Evolutionary conservation across 2,888 invertebrate genomes (phyloP).

Genomic region (Geotrupes spiniger): DNA sequence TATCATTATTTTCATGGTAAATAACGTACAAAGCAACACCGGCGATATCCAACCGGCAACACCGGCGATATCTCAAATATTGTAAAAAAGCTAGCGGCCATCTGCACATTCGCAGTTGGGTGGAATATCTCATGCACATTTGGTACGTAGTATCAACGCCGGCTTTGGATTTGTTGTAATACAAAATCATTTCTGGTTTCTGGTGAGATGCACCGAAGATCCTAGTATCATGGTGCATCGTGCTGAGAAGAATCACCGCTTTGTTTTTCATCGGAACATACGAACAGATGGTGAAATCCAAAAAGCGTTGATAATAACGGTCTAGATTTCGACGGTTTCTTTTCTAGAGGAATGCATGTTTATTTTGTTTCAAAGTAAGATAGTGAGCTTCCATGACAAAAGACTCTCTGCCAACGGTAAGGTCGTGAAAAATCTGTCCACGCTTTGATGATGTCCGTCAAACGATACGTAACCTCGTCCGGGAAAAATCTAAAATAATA

Average conservation of each 20-base stretch:
- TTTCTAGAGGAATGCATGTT: conserved; percentile 15
- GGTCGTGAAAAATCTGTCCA: conserved; percentile 33
- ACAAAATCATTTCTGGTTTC: conserved; percentile 28
- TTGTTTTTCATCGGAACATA: conserved; percentile 13
- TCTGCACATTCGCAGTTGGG: too few species aligned
- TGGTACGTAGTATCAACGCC: conserved; percentile 28
- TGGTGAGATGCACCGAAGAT: conserved; percentile 21
- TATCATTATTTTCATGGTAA: conserved; percentile 25
- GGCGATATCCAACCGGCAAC: too few species aligned
- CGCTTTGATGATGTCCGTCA: conserved; percentile 34
- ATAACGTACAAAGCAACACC: too few species aligned
- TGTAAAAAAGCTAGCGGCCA: too few species aligned
- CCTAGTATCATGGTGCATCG: conserved; percentile 24
- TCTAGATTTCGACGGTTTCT: conserved; percentile 21
- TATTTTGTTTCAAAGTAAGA: conserved; percentile 24
- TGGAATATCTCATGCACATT: conserved; percentile 22
- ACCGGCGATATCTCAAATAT: too few species aligned
- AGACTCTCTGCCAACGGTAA: conserved; percentile 28
- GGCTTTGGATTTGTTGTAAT: conserved; percentile 29
- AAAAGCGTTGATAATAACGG: too few species aligned
- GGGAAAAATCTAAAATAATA: conserved; percentile 29
- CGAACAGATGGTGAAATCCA: conserved; percentile 24
- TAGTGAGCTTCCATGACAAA: conserved; percentile 24
- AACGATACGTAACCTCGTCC: conserved; percentile 37
- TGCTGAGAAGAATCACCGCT: conserved; percentile 24